Evolutionary conservation across 2,113 vertebrate species (phyloP), one percentile per base, ranked within the genome.

Genomic region (Siphamia tubifer): DNA sequence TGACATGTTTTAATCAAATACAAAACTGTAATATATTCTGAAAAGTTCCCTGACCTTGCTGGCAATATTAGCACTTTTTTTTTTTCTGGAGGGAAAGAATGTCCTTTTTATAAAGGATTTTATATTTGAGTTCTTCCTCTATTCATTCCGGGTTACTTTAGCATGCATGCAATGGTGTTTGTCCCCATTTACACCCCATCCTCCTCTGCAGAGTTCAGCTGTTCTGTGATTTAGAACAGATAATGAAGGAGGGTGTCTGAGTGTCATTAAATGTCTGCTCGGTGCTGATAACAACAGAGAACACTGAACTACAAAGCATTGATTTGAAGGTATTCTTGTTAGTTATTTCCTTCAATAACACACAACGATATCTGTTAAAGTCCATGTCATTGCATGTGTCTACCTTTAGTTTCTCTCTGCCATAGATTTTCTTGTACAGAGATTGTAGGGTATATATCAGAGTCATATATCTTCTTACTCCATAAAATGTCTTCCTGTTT

Each of bases 381-480:
- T 76, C 42, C 48, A 60, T 48, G 31, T 57, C 20, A 47, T 68
- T 70, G 30, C 62, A 10, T 60, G 24, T 12, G 21, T 34, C 35
- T 47, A 0, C 49, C 64, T 63, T 68, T 70, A 34, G 55, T 71
- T 76, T 16, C 42, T 76, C 86, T 42, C 25, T 47, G 28, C 32
- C 31, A 34, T 60, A 65, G 57, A 27, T 71, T 71, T 78, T 79
- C 64, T 54, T 40, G 54, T 44, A 40, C 30, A 64, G 53, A 61
- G 28, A 70, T 78, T 55, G 78, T 20, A 43, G 43, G 47, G 61
- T 78, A 23, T 62, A 55, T 67, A 82, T 86, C 73, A 76, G 25
- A 66, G 34, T 27, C 51, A 24, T 79, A 78, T n/a, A 69, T 87
- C 69, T 83, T 62, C 61, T 40, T 36, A 10, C 55, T 78, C 64